Evolutionary conservation across 2,113 vertebrate species (phyloP).

Genomic region (Crotalus tigris): DNA sequence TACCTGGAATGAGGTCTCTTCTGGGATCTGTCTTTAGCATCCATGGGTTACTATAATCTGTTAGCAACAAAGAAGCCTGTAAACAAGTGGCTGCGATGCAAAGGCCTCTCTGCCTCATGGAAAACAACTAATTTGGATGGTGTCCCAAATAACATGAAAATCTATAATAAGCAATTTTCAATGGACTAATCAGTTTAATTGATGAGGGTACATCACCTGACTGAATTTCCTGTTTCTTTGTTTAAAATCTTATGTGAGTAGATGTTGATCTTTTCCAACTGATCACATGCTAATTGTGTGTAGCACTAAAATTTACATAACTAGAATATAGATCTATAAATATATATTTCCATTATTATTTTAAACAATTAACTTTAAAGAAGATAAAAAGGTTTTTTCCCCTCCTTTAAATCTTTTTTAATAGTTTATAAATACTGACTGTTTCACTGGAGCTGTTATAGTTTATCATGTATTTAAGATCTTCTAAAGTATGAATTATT

Average conservation of each 20-base stretch:
- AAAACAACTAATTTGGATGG: neutral
- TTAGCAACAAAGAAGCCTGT: neutral
- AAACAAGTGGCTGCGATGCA: neutral
- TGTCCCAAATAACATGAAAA: neutral
- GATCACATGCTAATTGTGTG: neutral
- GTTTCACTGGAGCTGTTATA: constrained; percentile 54
- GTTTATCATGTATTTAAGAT: constrained; percentile 62
- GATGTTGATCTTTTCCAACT: neutral
- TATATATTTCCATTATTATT: constrained; percentile 4
- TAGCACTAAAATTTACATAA: neutral
- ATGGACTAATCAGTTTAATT: neutral
- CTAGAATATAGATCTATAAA: constrained; percentile 15
- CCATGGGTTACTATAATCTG: neutral
- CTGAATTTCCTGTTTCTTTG: neutral
- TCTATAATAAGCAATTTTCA: neutral
- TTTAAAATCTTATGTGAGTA: neutral
- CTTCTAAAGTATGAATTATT: constrained; percentile 61
- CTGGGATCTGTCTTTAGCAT: neutral
- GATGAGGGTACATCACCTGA: neutral
- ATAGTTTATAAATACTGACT: constrained; percentile 52
- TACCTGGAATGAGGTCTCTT: neutral
- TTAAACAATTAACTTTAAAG: constrained; percentile 23
- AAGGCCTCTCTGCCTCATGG: neutral
- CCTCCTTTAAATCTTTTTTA: neutral
- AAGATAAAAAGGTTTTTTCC: constrained; percentile 5